These are phyloP conservation scores for Pseudopodoces humilis DNA, from an alignment of 2,113 vertebrate genomes.

Conservation along the genomic window DNA sequence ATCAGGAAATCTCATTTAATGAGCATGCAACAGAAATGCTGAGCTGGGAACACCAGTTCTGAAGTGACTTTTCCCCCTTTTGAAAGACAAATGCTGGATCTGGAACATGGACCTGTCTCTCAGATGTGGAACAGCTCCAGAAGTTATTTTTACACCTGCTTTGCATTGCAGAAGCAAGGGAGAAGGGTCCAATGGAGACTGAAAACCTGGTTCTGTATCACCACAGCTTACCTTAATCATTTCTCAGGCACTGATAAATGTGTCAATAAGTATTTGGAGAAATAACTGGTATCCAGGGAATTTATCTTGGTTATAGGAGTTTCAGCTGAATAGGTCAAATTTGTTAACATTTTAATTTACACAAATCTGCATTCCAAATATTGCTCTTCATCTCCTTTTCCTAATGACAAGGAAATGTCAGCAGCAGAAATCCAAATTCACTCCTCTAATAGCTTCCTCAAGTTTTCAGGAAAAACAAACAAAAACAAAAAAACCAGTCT, in stretches of 20 bases:
- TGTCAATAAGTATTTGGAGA: conserved; percentile 52
- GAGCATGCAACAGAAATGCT: background rate
- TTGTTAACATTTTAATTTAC: conserved; percentile 66
- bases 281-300: conserved; percentile 51
- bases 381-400: background rate
- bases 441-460: conserved; percentile 22
- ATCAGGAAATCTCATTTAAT: background rate
- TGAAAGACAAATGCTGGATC: conserved; percentile 22
- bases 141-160: background rate
- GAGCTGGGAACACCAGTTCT: background rate
- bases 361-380: conserved; percentile 64
- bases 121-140: background rate
- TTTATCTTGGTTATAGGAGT: conserved; percentile 53
- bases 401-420: conserved; percentile 48
- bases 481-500: background rate
- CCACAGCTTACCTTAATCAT: background rate
- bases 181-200: background rate
- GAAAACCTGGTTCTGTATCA: background rate
- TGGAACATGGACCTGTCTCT: background rate
- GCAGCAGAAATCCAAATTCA: conserved; percentile 32
- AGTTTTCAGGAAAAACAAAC: conserved; percentile 51
- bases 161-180: background rate
- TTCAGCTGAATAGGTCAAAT: conserved; percentile 64
- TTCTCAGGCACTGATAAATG: conserved; percentile 16
- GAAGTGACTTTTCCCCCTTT: background rate